A percentile compares a stretch with the other conserved stretches of the same genome.
These are phyloP conservation scores for Aegotheles bennettii DNA, from an alignment of 2,113 vertebrate genomes.

Conservation along the genomic window DNA sequence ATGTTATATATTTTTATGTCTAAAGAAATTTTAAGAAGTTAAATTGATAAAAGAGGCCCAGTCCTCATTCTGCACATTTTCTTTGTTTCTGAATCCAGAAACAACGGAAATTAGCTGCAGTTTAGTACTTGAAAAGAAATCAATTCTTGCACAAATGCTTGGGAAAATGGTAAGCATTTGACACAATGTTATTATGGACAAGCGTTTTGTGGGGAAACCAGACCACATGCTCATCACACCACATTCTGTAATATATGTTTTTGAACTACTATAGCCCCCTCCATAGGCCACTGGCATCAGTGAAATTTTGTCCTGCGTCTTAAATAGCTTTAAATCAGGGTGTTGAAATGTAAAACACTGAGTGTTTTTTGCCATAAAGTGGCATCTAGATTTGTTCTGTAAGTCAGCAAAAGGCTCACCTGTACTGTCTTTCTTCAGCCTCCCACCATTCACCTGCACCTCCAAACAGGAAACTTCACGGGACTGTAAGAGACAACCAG, in stretches of 20 bases:
- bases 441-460: slow-evolving; percentile 43
- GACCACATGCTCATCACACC: not conserved
- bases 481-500: slow-evolving; percentile 49
- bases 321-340: not conserved
- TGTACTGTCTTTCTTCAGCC: not conserved
- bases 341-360: not conserved
- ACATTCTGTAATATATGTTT: not conserved
- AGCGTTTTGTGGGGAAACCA: not conserved
- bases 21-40: not conserved
- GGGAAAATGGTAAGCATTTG: not conserved
- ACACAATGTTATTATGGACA: not conserved
- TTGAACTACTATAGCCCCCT: not conserved
- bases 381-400: rapidly evolving
- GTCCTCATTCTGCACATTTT: not conserved
- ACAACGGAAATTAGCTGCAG: not conserved
- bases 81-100: not conserved
- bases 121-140: not conserved
- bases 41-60: not conserved
- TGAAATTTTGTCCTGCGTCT: not conserved
- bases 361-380: not conserved
- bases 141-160: not conserved
- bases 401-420: not conserved
- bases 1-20: not conserved
- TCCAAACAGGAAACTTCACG: slow-evolving; percentile 75
- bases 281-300: not conserved